Base-by-base conservation (phyloP, 2,113 vertebrate species). In the Probosciger aterrimus region DNA sequence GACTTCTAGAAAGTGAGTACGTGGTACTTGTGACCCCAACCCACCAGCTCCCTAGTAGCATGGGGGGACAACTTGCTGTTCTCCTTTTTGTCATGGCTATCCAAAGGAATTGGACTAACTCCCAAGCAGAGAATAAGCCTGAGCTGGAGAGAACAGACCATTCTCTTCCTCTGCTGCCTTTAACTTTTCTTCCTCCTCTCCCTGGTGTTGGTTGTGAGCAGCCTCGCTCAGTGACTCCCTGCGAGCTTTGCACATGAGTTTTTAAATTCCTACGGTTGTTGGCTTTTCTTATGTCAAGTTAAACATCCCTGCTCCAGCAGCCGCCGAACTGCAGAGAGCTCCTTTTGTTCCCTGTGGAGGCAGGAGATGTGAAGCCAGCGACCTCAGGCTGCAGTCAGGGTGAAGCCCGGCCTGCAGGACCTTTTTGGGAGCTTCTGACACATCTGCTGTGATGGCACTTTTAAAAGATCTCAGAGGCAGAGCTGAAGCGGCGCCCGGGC, bases 391-490 rank as follows among this genome's bases (percentile, higher is more conserved):
- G 69, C 63, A 63, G 82, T n/a, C 86, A 49, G 53, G 76, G 69
- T 39, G 4, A 44, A 64, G 74, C 93, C 49, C 6, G 4, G 83
- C 87, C 80, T 19, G 1, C 57, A 55, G 89, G 88, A 86, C 82
- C 81, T 93, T 96, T 87, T 86, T 74, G 88, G 93, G 91, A 96
- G 82, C 83, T 95, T 69, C 64, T 74, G 86, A 63, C 88, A 19
- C 16, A 55, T 67, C 35, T 88, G 95, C 92, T 77, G 74, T 93
- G 97, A 92, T 2, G 5, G 88, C 78, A 59, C 39, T 71, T 85
- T 6, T 4, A 30, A 93, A 79, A 78, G 88, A 95, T 95, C 59
- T 28, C 14, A 14, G 86, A 83, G 88, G 88, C 8, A 3, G 70
- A 5, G 5, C 18, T 76, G 91, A 41, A 74, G 39, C 10, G 0